Conservation (phyloP, 2,888 invertebrate species). For the Schizaphis graminum region DNA sequence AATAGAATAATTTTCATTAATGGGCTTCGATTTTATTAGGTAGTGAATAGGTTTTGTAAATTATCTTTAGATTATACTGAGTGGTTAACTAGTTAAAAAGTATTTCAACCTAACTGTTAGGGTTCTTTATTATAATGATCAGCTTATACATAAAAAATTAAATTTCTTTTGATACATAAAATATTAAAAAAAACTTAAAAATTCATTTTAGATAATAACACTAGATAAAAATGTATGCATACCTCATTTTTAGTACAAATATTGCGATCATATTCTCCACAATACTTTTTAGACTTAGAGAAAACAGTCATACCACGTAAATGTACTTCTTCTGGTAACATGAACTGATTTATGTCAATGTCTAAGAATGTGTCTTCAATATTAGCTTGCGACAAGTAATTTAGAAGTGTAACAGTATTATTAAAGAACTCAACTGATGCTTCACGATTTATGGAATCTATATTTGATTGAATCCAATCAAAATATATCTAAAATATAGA, state of each 20-base stretch:
- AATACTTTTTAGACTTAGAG: neutral
- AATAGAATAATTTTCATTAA: too few species aligned
- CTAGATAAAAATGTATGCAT: neutral
- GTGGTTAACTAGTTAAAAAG: too few species aligned
- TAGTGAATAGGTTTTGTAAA: too few species aligned
- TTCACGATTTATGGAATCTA: constrained; percentile 37
- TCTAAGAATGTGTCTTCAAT: constrained; percentile 21
- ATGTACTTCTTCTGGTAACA: constrained; percentile 58
- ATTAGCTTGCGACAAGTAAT: constrained; percentile 53
- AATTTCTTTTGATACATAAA: neutral
- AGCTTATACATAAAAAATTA: neutral
- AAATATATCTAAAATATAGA: constrained; percentile 40
- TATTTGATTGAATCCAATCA: constrained; percentile 51
- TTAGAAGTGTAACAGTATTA: constrained; percentile 43
- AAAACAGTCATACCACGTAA: constrained; percentile 57
- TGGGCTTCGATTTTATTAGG: too few species aligned
- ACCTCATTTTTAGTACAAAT: constrained; percentile 48
- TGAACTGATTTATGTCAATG: neutral
- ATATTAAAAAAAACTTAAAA: neutral
- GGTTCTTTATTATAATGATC: too few species aligned
- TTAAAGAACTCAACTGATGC: constrained; percentile 32
- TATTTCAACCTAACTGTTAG: too few species aligned
- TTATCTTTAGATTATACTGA: too few species aligned
- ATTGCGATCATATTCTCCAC: neutral
- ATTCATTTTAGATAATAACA: neutral